Evolutionary conservation across 2,888 invertebrate genomes (phyloP), one percentile per base, ranked within the genome.

Genomic region (Hydraecia micacea): DNA sequence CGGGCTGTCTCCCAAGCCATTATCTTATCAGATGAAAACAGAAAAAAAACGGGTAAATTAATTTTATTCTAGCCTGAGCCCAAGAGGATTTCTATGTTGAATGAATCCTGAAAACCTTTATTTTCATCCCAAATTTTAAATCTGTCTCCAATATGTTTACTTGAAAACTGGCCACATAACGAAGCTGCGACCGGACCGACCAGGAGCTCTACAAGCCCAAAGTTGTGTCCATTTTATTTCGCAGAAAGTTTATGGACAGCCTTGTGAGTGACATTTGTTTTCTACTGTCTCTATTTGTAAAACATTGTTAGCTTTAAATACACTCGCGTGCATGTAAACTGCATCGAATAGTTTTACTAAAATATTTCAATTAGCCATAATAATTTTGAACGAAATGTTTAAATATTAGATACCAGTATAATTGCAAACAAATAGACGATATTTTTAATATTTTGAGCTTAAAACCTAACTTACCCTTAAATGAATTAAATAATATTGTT

Each of bases 241-340:
- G 2, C 69, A 72, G 6, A 7, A 46, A n/a, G 25, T 32, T 32
- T 7, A 7, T 69, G 15, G 25, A 25, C 42, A 42, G 18, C 18
- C 2, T 65, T 71, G 39, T 18, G 28, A 65, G 2, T 60, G 9
- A 28, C 46, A n/a, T 70, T 58, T 39, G 18, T 67, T 74, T 69
- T 69, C 2, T 46, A 18, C 68, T 76, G 89, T 86, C 88, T 89
- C 89, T 86, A 75, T 68, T 86, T 86, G 60, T 42, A 66, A 75
- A 86, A 78, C 80, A 86, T 73, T 72, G 18, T 67, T 81, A 85
- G 77, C 79, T 73, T 78, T 79, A 85, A 85, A 73, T 75, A 79
- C 72, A 80, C 72, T 86, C 65, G 78, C 71, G 84, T 86, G 88
- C 81, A 89, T 80, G 67, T 69, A 63, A 78, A 76, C 60, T 73